These are phyloP conservation scores for Drosophila neotestacea DNA, from an alignment of 2,888 invertebrate species.

Conservation along the genomic window DNA sequence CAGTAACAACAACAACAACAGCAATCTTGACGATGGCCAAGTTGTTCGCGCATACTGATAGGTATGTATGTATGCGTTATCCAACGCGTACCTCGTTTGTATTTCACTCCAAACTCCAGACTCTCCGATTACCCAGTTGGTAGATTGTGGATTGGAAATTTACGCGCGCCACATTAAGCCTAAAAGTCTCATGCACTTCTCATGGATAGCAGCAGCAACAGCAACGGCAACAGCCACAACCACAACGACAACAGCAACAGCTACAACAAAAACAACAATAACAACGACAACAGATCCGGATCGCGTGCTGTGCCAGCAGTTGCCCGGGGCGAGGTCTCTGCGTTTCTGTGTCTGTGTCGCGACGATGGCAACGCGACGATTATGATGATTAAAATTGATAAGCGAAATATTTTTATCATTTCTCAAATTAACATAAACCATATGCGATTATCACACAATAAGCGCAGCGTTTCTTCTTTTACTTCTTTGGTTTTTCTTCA, in stretches of 20 bases:
- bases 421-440: conserved; percentile 80
- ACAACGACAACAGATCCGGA: conserved; percentile 52
- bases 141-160: conserved; percentile 55
- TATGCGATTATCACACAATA: conserved; percentile 79
- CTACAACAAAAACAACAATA: conserved; percentile 19
- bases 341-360: conserved; percentile 41
- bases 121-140: conserved; percentile 67
- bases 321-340: conserved; percentile 36
- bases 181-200: conserved; percentile 35
- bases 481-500: conserved; percentile 22
- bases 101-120: conserved; percentile 62
- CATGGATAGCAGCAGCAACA: conserved; percentile 31
- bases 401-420: conserved; percentile 83
- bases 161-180: conserved; percentile 68
- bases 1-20: conserved; percentile 43
- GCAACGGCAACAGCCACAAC: background rate
- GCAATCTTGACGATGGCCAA: conserved; percentile 38
- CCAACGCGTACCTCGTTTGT: conserved; percentile 77
- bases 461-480: conserved; percentile 50
- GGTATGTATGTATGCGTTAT: conserved; percentile 57
- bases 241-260: conserved; percentile 2
- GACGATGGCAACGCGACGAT: conserved; percentile 77
- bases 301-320: conserved; percentile 76
- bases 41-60: conserved; percentile 40
- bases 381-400: conserved; percentile 82